Evolutionary conservation across 2,888 invertebrate genomes (phyloP), one percentile per base, ranked within the genome.

Genomic region (Drosophila birchii): DNA sequence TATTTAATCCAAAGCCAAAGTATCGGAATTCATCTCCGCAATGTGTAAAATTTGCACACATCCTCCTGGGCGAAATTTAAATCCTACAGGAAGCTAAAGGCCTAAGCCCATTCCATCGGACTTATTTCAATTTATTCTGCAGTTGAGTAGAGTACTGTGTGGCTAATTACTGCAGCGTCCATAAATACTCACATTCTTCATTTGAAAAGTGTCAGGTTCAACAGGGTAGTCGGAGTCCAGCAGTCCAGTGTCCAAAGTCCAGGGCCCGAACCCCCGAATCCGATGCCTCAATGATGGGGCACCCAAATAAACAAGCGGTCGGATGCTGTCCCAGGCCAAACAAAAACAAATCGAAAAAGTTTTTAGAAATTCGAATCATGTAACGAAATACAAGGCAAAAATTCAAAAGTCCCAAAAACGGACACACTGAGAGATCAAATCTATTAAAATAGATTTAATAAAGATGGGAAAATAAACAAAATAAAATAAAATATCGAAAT

Each of bases 361-460:
- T 90, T 89, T 83, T 69, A 80, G 85, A 80, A 88, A 89, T 89
- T 88, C 90, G 80, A 90, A 87, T 83, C 90, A 90, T 88, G 89
- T 88, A 88, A 88, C 86, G 76, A 82, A 90, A 89, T 88, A 85
- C 80, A 80, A 70, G 74, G 75, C 72, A 51, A 75, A 80, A 77
- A 78, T 77, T 76, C 71, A 81, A 80, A 83, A 72, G 75, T 78
- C 49, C 70, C 74, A 49, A 26, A 58, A 66, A 56, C n/a, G 26
- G 53, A 59, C 67, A 36, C 39, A 39, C 43, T 51, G 38, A 32
- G 11, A 43, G 5, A 51, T 16, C 12, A 11, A 23, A 14, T 49
- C 18, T 6, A 32, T 9, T 9, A 26, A 45, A 1, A 9, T 8
- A 0, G 18, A 5, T 20, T 43, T 43, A 18, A 38, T 14, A 16